Evolutionary conservation across 2,888 invertebrate genomes (phyloP).

Genomic region (Dicyrtoma fusca): DNA sequence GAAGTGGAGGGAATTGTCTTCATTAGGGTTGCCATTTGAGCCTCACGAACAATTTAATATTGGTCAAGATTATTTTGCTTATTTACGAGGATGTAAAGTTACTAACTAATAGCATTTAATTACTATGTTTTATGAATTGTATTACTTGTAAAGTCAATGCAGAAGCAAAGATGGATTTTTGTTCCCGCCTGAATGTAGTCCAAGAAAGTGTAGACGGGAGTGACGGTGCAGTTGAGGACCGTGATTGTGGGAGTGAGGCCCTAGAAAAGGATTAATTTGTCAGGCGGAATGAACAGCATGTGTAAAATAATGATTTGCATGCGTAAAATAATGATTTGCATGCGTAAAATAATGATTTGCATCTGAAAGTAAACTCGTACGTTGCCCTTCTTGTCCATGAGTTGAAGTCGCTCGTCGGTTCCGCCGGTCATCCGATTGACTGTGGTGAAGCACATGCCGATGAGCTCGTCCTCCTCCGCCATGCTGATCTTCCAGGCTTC

Average conservation of each 20-base stretch:
- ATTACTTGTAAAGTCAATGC: constrained; percentile 62
- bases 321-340: not conserved
- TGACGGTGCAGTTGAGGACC: constrained; percentile 47
- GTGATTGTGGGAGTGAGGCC: constrained; percentile 35
- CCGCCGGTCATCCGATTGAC: constrained; percentile 59
- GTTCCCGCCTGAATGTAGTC: constrained; percentile 66
- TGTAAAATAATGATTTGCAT: not conserved
- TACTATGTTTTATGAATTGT: not conserved
- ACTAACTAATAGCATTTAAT: no score
- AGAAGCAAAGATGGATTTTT: constrained; percentile 61
- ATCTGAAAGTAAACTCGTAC: constrained; percentile 9
- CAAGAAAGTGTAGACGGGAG: constrained; percentile 61
- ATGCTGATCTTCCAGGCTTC: constrained; percentile 62
- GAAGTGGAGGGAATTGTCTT: constrained; percentile 50
- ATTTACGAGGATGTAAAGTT: no score
- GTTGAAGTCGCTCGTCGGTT: constrained; percentile 41
- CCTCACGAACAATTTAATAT: not conserved
- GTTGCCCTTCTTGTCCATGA: constrained; percentile 1
- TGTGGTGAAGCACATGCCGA: constrained; percentile 62
- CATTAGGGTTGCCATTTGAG: constrained; percentile 53
- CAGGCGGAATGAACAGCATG: not conserved
- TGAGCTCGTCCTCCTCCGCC: constrained; percentile 60
- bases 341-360: not conserved
- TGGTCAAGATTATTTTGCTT: no score
- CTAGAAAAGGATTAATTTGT: not conserved